Percentiles rank a stretch among this genome's conserved stretches.
Evolutionary conservation across 2,888 invertebrate species (phyloP).

Genomic region (Corythucha ciliata): DNA sequence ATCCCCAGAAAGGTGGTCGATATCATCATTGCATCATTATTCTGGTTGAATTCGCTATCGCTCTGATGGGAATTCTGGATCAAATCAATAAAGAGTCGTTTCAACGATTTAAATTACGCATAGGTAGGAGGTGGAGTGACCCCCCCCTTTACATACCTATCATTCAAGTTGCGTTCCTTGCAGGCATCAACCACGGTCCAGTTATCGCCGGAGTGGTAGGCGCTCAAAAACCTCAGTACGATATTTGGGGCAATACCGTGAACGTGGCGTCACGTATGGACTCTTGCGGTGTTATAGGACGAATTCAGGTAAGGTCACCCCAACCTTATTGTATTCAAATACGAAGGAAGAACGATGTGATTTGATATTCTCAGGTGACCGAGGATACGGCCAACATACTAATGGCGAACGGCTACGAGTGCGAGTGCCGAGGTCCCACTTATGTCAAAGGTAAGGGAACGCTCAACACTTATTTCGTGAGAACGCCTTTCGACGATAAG

Average conservation of each 20-base stretch:
- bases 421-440: constrained; percentile 85
- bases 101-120: constrained; percentile 87
- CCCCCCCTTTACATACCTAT: too few relatives aligned
- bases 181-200: constrained; percentile 79
- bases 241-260: constrained; percentile 98
- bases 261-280: constrained; percentile 97
- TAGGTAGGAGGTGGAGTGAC: constrained; percentile 67
- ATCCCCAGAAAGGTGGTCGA: constrained; percentile 55
- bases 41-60: constrained; percentile 88
- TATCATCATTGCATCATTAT: constrained; percentile 78
- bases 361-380: constrained; percentile 51
- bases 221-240: constrained; percentile 95
- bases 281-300: constrained; percentile 82
- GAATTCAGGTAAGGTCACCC: constrained; percentile 57
- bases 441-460: constrained; percentile 93
- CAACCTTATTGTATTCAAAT: background rate
- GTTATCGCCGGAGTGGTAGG: constrained; percentile 96
- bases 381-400: constrained; percentile 74
- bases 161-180: background rate
- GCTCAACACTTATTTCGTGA: constrained; percentile 82
- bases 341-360: constrained; percentile 36
- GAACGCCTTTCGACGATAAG: constrained; percentile 64
- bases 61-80: constrained; percentile 83
- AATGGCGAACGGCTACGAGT: constrained; percentile 72
- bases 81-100: constrained; percentile 95